Base-by-base conservation (phyloP, 2,797 vertebrate species). In the Melanogrammus aeglefinus region DNA sequence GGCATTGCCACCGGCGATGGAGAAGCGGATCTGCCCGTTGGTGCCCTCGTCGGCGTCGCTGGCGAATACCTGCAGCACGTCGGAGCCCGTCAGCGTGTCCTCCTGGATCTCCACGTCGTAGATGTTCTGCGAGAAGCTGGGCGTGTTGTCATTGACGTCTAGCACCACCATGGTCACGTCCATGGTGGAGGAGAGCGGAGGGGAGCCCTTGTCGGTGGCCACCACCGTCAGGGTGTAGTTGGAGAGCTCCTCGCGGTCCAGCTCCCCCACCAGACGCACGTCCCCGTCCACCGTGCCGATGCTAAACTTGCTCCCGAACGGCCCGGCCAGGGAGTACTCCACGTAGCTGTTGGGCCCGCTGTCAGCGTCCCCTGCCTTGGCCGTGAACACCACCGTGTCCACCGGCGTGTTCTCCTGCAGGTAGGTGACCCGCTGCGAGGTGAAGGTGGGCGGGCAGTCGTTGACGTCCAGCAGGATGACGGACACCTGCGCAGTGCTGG, bases 271-370 rank as follows among this genome's bases (percentile, higher is more conserved):
- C 75, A 99, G 90, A 80, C 93, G 87, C 75, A 99, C 95, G 2
- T 96, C 95, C 0, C 97, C 98, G 0, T 97, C 95, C 0, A 99
- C 95, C 1, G 94, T 96, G 0, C 96, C 96, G 0, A 99, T 95
- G 85, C 93, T 95, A 88, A 99, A 99, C 87, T 95, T 96, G 89
- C 92, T 96, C 4, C 94, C 95, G 0, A 84, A 91, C 0, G 94
- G 91, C 13, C 94, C 93, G 72, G 91, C 91, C 24, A 99, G 93
- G 0, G 95, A 95, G 85, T 99, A 99, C 78, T 99, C 96, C 0
- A 99, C 95, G n/a, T 99, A 99, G 89, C 97, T 98, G 90, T 99
- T 99, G 0, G 97, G 98, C 4, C 98, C 98, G 0, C 97, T 99
- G 90, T 99, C 98, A 0, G 96, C 94, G 18, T 99, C 98, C 0